A percentile compares a stretch with the other conserved stretches of the same genome.
Evolutionary conservation across 2,113 vertebrate species (phyloP).

Genomic region (Clupea harengus): DNA sequence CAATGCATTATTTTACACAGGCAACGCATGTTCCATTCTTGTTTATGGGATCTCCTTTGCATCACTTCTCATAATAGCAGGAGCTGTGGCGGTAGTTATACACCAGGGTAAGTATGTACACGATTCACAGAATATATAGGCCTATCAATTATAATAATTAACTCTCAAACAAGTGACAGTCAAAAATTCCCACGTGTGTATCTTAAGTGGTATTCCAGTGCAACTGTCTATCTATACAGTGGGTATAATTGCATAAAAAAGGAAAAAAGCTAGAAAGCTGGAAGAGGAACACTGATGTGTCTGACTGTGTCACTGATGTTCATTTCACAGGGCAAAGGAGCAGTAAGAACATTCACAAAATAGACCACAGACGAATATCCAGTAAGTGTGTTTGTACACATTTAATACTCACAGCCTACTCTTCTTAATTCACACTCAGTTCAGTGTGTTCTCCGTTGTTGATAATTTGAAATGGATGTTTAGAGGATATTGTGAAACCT

Average conservation of each 20-base stretch:
- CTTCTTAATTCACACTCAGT: too few species aligned
- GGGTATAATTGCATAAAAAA: too few species aligned
- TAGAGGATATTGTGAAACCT: background rate
- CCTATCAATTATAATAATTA: too few species aligned
- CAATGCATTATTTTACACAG: background rate
- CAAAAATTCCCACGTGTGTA: too few species aligned
- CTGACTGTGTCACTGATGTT: too few species aligned
- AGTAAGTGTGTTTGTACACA: background rate
- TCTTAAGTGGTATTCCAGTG: too few species aligned
- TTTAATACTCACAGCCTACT: background rate
- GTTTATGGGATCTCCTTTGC: background rate
- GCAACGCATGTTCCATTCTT: background rate
- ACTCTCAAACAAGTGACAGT: too few species aligned
- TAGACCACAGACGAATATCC: background rate
- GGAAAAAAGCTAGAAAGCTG: too few species aligned
- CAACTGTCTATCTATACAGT: too few species aligned
- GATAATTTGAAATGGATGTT: background rate
- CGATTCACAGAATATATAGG: too few species aligned
- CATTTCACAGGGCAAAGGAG: background rate
- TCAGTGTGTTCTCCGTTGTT: background rate
- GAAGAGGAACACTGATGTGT: background rate
- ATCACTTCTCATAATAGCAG: background rate
- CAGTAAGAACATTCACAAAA: background rate
- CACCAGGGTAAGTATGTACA: background rate
- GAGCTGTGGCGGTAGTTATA: background rate